Conservation (phyloP, 92 coral and sea anemone species). For the Actinostola sp. region DNA sequence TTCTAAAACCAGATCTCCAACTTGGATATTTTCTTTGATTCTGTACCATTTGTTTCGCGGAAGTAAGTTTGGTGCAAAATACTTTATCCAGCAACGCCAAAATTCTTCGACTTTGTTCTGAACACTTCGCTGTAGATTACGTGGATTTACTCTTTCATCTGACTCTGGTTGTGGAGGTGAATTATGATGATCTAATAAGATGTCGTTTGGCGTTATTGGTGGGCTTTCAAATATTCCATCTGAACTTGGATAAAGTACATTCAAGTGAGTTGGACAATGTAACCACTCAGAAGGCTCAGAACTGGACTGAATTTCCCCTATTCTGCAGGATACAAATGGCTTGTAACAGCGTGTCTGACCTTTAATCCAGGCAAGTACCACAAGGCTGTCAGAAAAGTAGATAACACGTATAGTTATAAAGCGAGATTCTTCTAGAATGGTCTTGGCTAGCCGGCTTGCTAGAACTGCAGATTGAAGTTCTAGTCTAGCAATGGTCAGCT, state of each 20-base stretch:
- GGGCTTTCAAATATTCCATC: conserved; percentile 60
- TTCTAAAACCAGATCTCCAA: conserved; percentile 46
- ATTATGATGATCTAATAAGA: conserved; percentile 53
- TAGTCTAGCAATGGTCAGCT: conserved; percentile 59
- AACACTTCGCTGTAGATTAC: conserved; percentile 25
- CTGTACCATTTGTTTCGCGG: conserved; percentile 64
- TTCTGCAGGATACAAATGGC: conserved; percentile 55
- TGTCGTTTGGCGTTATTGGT: conserved; percentile 63
- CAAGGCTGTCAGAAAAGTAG: conserved; percentile 53
- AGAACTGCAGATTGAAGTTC: conserved; percentile 53
- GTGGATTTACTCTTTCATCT: conserved; percentile 57
- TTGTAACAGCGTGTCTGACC: conserved; percentile 42
- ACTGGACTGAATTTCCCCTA: conserved; percentile 64
- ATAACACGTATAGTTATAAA: too few relatives aligned
- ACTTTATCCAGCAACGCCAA: conserved; percentile 68
- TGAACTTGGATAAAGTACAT: conserved; percentile 77
- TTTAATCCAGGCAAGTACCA: conserved; percentile 53
- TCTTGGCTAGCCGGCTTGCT: conserved; percentile 13
- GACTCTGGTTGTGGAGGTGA: conserved; percentile 49
- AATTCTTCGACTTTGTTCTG: conserved; percentile 37
- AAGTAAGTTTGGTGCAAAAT: conserved; percentile 55
- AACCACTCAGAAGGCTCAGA: conserved; percentile 59
- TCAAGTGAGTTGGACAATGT: conserved; percentile 52
- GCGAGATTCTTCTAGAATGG: conserved; percentile 32
- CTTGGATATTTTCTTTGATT: conserved; percentile 32